These are phyloP conservation scores for Sceloporus undulatus DNA, from an alignment of 2,113 vertebrate genomes.

Conservation along the genomic window DNA sequence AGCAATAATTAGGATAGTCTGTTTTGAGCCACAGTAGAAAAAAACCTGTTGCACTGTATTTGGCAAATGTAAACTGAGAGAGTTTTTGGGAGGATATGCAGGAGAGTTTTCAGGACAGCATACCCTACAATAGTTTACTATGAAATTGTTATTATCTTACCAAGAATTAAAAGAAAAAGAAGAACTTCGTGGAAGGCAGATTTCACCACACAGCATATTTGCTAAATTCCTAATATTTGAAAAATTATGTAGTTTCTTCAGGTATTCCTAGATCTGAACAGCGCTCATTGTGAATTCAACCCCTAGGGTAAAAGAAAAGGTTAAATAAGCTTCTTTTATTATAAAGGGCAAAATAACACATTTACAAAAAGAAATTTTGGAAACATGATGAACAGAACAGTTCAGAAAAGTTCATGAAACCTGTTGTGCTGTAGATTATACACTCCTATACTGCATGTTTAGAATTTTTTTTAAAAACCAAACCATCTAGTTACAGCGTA, in stretches of 20 bases:
- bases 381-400: neutral
- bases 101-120: neutral
- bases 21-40: neutral
- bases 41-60: neutral
- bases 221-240: neutral
- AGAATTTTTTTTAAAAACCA: no score
- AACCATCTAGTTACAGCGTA: no score
- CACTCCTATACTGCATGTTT: no score
- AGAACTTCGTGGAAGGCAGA: constrained; percentile 1
- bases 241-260: neutral
- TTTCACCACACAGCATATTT: neutral
- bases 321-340: neutral
- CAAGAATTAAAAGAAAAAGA: neutral
- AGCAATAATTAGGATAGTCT: neutral
- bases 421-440: no score
- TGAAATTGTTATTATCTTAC: constrained; percentile 7
- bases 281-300: neutral
- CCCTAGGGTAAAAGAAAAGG: neutral
- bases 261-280: neutral
- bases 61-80: neutral
- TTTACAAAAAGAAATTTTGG: neutral
- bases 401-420: no score
- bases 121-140: no score
- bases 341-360: neutral
- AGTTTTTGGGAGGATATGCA: neutral